A percentile compares a stretch with the other conserved stretches of the same genome.
Conservation (phyloP, 1,140 invertebrate species). For the Drosophila sp. region DNA sequence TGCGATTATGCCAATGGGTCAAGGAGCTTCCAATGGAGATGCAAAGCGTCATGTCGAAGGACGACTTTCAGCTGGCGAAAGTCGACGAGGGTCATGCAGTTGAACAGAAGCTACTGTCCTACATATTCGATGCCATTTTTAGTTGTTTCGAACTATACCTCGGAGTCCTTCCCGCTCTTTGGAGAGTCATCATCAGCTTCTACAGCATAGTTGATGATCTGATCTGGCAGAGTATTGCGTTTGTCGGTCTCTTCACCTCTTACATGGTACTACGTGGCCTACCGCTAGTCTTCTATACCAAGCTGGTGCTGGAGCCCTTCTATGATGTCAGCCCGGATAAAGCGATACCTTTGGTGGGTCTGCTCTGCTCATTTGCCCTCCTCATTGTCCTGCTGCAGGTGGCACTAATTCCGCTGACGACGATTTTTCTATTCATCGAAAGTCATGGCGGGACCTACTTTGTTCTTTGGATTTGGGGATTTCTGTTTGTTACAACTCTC, state of each 20-base stretch:
- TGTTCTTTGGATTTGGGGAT: conserved; percentile 34
- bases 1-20: neutral
- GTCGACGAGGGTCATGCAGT: conserved; percentile 14
- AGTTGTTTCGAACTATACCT: conserved; percentile 53
- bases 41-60: conserved; percentile 1
- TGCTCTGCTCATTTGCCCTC: conserved; percentile 47
- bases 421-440: conserved; percentile 41
- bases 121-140: conserved; percentile 27
- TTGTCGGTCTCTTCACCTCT: conserved; percentile 26
- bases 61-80: conserved; percentile 29
- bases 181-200: conserved; percentile 23
- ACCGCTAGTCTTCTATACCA: conserved; percentile 50
- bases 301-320: conserved; percentile 28
- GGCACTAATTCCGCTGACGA: conserved; percentile 45
- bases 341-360: conserved; percentile 39
- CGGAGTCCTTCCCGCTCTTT: conserved; percentile 27
- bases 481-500: neutral
- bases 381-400: conserved; percentile 51
- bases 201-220: conserved; percentile 31
- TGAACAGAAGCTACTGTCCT: conserved; percentile 1
- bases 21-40: neutral
- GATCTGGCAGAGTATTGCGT: conserved; percentile 55
- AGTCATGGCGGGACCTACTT: neutral
- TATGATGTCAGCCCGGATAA: conserved; percentile 28
- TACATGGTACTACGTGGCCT: conserved; percentile 48